Evolutionary conservation across 1,140 invertebrate species (phyloP).

Genomic region (Diachasmimorpha longicaudata): DNA sequence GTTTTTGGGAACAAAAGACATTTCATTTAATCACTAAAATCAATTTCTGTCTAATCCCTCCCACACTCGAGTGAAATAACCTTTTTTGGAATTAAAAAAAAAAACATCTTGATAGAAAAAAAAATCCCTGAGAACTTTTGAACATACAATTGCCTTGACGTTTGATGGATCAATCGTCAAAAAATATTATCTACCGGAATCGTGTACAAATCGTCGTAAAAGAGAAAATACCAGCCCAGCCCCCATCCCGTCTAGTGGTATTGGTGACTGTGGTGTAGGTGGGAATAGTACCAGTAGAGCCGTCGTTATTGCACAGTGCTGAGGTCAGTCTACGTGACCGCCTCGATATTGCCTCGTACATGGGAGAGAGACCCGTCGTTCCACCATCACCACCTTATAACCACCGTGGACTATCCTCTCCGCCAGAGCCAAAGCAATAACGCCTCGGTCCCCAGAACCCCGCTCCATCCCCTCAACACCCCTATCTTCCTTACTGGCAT

Average conservation of each 20-base stretch:
- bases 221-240: not conserved
- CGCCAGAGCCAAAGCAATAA: conserved; percentile 47
- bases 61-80: too few species aligned
- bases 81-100: too few species aligned
- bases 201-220: not conserved
- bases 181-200: not conserved
- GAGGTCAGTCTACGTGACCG: conserved; percentile 61
- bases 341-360: conserved; percentile 53
- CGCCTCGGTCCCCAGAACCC: conserved; percentile 32
- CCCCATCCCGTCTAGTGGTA: not conserved
- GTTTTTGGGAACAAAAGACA: too few species aligned
- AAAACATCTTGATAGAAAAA: not conserved
- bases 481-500: conserved; percentile 18
- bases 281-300: conserved; percentile 29
- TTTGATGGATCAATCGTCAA: not conserved
- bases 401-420: conserved; percentile 34
- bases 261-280: conserved; percentile 40
- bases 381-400: conserved; percentile 44
- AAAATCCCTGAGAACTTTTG: not conserved
- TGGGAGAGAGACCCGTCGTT: conserved; percentile 33
- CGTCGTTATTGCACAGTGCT: conserved; percentile 58
- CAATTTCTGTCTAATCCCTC: too few species aligned
- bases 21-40: too few species aligned
- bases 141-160: not conserved
- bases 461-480: not conserved